Percentiles rank a stretch among this genome's conserved stretches.
These are phyloP conservation scores for Hydraecia micacea DNA, from an alignment of 2,888 invertebrate genomes.

Conservation along the genomic window DNA sequence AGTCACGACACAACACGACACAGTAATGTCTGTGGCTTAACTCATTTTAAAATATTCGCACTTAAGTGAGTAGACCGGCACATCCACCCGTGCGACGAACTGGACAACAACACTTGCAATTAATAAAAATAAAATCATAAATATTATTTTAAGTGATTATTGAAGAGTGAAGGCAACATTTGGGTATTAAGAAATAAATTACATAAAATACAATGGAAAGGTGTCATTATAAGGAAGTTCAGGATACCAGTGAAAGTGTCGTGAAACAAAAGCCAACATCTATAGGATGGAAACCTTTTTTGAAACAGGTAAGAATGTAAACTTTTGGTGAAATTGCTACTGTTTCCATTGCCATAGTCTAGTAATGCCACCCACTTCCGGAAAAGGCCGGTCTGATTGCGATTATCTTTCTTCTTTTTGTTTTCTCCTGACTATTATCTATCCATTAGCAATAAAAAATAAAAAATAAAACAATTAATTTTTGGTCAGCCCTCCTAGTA, in stretches of 20 bases:
- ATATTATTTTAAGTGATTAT: too few relatives aligned
- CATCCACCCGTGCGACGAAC: neutral
- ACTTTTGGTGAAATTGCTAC: neutral
- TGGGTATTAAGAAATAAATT: neutral
- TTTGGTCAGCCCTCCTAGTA: neutral
- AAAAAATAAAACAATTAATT: too few relatives aligned
- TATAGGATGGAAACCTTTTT: slow-evolving; percentile 44
- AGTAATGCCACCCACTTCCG: neutral
- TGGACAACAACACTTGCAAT: neutral
- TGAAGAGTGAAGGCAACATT: neutral
- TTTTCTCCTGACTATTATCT: neutral
- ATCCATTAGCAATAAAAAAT: too few relatives aligned
- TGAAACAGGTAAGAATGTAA: slow-evolving; percentile 40
- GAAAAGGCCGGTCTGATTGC: too few relatives aligned
- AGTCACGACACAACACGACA: too few relatives aligned
- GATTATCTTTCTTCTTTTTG: neutral
- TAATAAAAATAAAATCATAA: neutral
- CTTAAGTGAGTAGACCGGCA: neutral
- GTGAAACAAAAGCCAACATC: neutral
- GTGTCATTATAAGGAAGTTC: slow-evolving; percentile 29
- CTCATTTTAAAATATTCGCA: neutral
- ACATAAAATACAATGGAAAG: slow-evolving; percentile 30
- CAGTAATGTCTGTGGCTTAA: neutral
- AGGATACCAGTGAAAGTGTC: slow-evolving; percentile 16
- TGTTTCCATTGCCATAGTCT: neutral